Percentiles rank a stretch among this genome's conserved stretches.
These are phyloP conservation scores for Sphaeridia pumilis DNA, from an alignment of 2,888 invertebrate genomes.

Conservation along the genomic window DNA sequence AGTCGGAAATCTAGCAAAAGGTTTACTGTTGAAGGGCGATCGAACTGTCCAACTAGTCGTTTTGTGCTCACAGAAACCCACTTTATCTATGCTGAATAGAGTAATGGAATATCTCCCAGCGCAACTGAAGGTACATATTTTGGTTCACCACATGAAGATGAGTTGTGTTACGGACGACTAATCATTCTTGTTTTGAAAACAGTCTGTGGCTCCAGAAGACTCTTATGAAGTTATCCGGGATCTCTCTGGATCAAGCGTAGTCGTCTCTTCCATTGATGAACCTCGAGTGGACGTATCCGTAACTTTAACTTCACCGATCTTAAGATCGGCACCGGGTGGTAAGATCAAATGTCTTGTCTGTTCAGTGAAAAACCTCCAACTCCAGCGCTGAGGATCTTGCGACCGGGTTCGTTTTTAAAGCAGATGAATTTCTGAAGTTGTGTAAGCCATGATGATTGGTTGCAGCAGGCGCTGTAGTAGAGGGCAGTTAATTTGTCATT, in stretches of 20 bases:
- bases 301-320: slow-evolving; percentile 81
- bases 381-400: no score
- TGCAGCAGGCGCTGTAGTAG: no score
- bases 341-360: no score
- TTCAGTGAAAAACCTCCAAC: no score
- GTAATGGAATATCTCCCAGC: slow-evolving; percentile 72
- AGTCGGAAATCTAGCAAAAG: slow-evolving; percentile 81
- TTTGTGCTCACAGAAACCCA: slow-evolving; percentile 88
- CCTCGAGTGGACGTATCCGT: slow-evolving; percentile 62
- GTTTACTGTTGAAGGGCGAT: slow-evolving; percentile 80
- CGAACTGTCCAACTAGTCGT: slow-evolving; percentile 83
- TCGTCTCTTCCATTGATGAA: slow-evolving; percentile 62
- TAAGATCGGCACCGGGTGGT: slow-evolving; percentile 59
- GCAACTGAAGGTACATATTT: slow-evolving; percentile 51
- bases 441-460: no score
- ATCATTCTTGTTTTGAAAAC: slow-evolving; percentile 1
- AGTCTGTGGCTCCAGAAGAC: slow-evolving; percentile 55
- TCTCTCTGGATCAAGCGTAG: slow-evolving; percentile 72
- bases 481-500: no score
- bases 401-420: no score
- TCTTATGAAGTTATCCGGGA: slow-evolving; percentile 73
- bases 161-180: no score
- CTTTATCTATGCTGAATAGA: slow-evolving; percentile 67
- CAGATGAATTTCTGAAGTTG: no score
- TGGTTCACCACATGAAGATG: no score